A percentile compares a stretch with the other conserved stretches of the same genome.
Evolutionary conservation across 2,888 invertebrate species (phyloP).

Genomic region (Phasia obesa): DNA sequence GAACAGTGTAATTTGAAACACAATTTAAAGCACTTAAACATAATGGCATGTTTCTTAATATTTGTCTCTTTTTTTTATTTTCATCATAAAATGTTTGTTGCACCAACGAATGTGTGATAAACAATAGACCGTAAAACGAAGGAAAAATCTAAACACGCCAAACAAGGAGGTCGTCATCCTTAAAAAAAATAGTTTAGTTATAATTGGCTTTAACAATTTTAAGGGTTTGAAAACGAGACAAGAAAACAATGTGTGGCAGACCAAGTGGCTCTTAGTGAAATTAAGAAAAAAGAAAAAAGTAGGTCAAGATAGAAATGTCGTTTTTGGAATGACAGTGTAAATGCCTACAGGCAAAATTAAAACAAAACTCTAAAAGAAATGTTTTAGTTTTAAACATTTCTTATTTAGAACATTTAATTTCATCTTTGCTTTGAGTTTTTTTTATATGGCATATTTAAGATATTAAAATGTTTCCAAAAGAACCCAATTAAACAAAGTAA

Average conservation of each 20-base stretch:
- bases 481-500: too few relatives aligned
- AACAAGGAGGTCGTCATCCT: slow-evolving; percentile 21
- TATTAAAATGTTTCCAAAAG: too few relatives aligned
- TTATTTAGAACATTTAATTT: too few relatives aligned
- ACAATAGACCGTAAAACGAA: slow-evolving; percentile 3
- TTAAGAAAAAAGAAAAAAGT: background rate
- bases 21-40: slow-evolving; percentile 2
- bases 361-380: too few relatives aligned
- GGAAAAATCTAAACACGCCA: background rate
- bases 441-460: too few relatives aligned
- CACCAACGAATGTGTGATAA: slow-evolving; percentile 31
- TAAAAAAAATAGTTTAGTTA: slow-evolving; percentile 19
- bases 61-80: background rate
- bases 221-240: background rate
- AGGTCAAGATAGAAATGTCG: background rate
- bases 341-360: too few relatives aligned
- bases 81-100: background rate
- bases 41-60: slow-evolving; percentile 15
- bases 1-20: too few relatives aligned
- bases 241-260: background rate
- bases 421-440: too few relatives aligned
- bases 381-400: too few relatives aligned
- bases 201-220: slow-evolving; percentile 14
- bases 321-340: too few relatives aligned
- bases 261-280: background rate